Conservation (phyloP, 2,888 invertebrate species). For the Pristionchus entomophagus region DNA sequence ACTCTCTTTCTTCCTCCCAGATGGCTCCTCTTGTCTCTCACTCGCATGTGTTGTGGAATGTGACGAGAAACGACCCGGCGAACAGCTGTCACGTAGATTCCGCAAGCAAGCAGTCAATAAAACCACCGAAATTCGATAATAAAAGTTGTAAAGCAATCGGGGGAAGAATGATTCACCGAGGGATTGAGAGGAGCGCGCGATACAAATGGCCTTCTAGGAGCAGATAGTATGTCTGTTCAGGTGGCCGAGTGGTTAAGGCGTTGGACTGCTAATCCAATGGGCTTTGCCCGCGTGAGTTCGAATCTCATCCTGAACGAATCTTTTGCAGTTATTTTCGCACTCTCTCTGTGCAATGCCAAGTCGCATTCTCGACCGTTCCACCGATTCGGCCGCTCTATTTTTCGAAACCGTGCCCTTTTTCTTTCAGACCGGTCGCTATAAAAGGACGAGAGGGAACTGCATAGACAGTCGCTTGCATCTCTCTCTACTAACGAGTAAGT, state of each 20-base stretch:
- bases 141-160: neutral
- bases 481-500: slow-evolving; percentile 14
- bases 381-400: slow-evolving; percentile 26
- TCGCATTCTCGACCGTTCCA: slow-evolving; percentile 24
- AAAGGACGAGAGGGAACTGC: slow-evolving; percentile 1
- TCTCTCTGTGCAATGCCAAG: neutral
- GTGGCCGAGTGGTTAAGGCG: slow-evolving; percentile 69
- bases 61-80: slow-evolving; percentile 17
- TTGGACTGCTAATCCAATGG: slow-evolving; percentile 70
- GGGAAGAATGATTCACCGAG: neutral
- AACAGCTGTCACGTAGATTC: slow-evolving; percentile 39
- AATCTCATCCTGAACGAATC: slow-evolving; percentile 54
- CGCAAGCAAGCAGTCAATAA: neutral
- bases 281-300: slow-evolving; percentile 58
- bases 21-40: neutral
- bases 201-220: slow-evolving; percentile 27
- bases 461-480: slow-evolving; percentile 25
- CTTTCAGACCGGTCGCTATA: neutral
- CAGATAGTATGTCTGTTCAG: slow-evolving; percentile 24
- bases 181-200: slow-evolving; percentile 9
- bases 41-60: slow-evolving; percentile 39
- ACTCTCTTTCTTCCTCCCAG: neutral
- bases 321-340: neutral
- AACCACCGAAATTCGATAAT: slow-evolving; percentile 16
- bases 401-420: slow-evolving; percentile 15